Conservation (phyloP, 2,888 invertebrate species). For the Troilus luridus region DNA sequence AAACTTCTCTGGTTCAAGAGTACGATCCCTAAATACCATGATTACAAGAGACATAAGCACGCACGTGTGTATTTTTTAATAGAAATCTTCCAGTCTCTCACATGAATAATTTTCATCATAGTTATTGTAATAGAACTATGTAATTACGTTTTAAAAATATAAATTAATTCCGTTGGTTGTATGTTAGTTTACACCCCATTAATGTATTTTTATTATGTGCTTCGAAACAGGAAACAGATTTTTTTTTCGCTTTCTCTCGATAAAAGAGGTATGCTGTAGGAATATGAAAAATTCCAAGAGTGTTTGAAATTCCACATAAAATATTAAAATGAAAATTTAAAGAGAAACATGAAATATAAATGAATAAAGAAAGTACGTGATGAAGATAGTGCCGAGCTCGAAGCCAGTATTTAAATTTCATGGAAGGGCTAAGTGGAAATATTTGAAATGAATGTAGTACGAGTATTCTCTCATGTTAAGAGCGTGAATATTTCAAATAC, state of each 20-base stretch:
- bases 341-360: background rate
- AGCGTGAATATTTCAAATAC: background rate
- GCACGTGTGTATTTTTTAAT: too few species aligned
- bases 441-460: background rate
- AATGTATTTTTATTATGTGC: background rate
- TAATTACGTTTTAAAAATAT: too few species aligned
- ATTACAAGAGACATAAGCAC: too few species aligned
- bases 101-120: too few species aligned
- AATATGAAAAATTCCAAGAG: background rate
- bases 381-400: background rate
- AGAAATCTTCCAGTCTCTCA: too few species aligned
- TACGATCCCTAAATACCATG: too few species aligned
- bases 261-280: background rate
- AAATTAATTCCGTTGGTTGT: too few species aligned
- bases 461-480: background rate
- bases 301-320: background rate
- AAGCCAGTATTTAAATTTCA: background rate
- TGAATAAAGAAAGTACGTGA: background rate
- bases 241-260: background rate
- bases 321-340: background rate
- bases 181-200: too few species aligned
- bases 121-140: too few species aligned
- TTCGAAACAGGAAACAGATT: background rate
- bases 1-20: too few species aligned
- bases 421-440: background rate